Evolutionary conservation across 2,113 vertebrate species (phyloP).

Genomic region (Morphnarchus princeps): DNA sequence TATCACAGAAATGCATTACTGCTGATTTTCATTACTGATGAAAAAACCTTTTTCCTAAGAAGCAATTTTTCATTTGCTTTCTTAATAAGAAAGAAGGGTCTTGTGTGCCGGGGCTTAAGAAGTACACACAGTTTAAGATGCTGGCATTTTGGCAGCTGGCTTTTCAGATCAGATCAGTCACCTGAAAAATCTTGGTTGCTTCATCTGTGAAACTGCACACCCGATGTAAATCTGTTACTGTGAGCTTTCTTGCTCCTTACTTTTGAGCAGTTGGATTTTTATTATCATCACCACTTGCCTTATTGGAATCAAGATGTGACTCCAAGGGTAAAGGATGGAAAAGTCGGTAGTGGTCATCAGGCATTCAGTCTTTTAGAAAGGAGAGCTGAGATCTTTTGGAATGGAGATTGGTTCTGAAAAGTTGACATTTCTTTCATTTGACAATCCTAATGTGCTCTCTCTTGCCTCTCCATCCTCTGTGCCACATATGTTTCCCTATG

Average conservation of each 20-base stretch:
- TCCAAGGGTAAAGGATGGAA: neutral
- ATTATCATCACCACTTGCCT: neutral
- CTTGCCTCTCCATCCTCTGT: neutral
- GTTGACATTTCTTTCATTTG: neutral
- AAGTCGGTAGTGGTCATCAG: neutral
- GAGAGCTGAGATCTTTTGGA: neutral
- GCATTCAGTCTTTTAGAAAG: neutral
- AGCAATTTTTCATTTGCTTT: neutral
- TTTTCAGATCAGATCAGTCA: neutral
- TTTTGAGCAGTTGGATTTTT: neutral
- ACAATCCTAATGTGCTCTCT: neutral
- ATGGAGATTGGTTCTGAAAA: neutral
- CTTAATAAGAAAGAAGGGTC: neutral
- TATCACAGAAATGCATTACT: neutral
- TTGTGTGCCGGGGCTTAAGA: neutral
- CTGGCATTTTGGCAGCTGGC: neutral
- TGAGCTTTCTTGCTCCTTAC: neutral
- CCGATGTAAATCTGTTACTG: neutral
- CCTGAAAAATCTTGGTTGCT: neutral
- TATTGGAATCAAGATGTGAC: neutral
- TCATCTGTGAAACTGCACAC: neutral
- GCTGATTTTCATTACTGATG: neutral
- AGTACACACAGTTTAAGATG: neutral
- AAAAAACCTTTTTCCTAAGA: neutral
- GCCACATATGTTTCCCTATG: neutral